Evolutionary conservation across 2,888 invertebrate species (phyloP).

Genomic region (Homarus gammarus): DNA sequence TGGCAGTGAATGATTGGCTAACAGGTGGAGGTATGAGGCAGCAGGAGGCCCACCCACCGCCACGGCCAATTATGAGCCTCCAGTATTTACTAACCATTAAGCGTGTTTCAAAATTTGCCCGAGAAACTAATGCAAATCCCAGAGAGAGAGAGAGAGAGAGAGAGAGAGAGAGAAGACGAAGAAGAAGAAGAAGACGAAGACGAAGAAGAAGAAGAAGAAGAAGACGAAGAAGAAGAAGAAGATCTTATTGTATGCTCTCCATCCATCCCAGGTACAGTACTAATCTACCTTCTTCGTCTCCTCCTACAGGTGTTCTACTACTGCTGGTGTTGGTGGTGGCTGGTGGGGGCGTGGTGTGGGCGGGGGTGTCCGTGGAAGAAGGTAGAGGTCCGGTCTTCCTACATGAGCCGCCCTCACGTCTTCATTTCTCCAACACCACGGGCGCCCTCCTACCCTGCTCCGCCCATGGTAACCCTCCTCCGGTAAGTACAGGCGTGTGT

Average conservation of each 20-base stretch:
- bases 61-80: background rate
- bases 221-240: background rate
- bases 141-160: background rate
- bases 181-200: background rate
- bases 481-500: slow-evolving; percentile 76
- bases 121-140: slow-evolving; percentile 2
- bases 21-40: background rate
- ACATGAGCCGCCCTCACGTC: slow-evolving; percentile 78
- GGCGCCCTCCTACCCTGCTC: slow-evolving; percentile 79
- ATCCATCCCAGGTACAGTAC: background rate
- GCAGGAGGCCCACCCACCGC: background rate
- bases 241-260: background rate
- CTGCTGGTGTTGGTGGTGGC: background rate
- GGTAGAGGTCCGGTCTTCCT: slow-evolving; percentile 79
- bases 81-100: slow-evolving; percentile 1
- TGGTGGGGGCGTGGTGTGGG: slow-evolving; percentile 21
- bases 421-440: slow-evolving; percentile 79
- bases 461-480: slow-evolving; percentile 79
- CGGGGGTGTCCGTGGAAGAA: background rate
- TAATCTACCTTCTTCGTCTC: background rate
- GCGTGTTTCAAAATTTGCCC: background rate
- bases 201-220: background rate
- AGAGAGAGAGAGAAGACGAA: background rate
- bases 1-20: no score
- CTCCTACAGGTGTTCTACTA: background rate